Base-by-base conservation (phyloP, 2,888 invertebrate species). In the Euplexia lucipara region DNA sequence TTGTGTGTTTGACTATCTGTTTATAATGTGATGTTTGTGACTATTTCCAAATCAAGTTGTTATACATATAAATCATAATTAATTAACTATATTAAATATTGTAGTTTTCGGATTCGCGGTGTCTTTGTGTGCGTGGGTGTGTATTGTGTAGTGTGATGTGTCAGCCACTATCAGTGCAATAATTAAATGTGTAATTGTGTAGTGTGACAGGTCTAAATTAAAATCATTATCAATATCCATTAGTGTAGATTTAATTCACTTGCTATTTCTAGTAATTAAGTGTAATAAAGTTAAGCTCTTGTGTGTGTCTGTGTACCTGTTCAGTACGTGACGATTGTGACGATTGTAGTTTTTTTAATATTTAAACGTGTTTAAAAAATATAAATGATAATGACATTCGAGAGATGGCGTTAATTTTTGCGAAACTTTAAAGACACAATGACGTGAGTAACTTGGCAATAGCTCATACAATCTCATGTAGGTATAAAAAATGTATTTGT, bases 361-460 rank as follows among this genome's bases (percentile, higher is more conserved):
- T 22, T 32, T 48, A 30, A 18, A 18, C 12, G 20, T 30, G 12
- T 41, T 7, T 14, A 0, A 16, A 7, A 48, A 32, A 32, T 12
- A 22, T 34, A 37, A 3, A 0, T 34, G 1, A n/a, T 0, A 5
- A 22, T 52, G 30, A 9, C 32, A 16, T 8, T 51, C 5, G 37
- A 14, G 26, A 71, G 16, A 64, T 73, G 67, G 60, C 41, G 61
- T 18, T 32, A 2, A 30, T 49, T 30, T 20, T 39, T 37, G 14
- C 42, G 18, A 52, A 39, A 10, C 16, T 12, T 18, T 12, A 30
- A 52, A 20, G 26, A 30, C 4, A 2, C 34, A 14, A 16, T 49
- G 56, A 73, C 56, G 60, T 56, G 67, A 47, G 67, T 60, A 73
- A 61, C 44, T 67, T 73, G 44, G 57, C 32, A 49, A 49, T 45